These are phyloP conservation scores for Anableps anableps DNA, from an alignment of 2,797 vertebrate genomes.

Conservation along the genomic window DNA sequence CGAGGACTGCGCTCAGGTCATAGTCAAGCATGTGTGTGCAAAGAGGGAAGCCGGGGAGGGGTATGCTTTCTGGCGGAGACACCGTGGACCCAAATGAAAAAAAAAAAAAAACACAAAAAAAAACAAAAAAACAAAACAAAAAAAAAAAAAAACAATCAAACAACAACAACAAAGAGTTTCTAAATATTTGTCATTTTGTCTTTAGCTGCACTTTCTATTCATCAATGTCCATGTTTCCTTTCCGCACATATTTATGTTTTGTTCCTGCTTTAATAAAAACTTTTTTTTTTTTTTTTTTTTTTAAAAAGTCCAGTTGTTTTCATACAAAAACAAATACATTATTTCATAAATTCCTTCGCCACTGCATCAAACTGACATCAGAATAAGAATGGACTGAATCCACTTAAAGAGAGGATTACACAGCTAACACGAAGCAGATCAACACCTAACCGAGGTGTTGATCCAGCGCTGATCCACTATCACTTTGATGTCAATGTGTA, in stretches of 20 bases:
- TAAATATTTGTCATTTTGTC: not conserved
- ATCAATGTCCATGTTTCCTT: not conserved
- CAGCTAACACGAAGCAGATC: constrained; percentile 63
- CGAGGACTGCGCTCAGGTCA: constrained; percentile 87
- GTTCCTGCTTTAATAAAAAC: not conserved
- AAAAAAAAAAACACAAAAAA: not conserved
- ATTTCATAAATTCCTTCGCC: not conserved
- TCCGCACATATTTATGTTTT: not conserved
- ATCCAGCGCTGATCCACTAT: constrained; percentile 59
- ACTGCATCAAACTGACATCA: constrained; percentile 12
- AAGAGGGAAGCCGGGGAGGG: constrained; percentile 64
- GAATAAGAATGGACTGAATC: constrained; percentile 66
- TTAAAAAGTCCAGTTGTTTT: not conserved
- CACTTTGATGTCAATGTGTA: constrained; percentile 77
- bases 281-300: no score
- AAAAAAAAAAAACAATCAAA: no score
- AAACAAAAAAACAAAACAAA: not conserved
- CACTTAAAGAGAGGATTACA: constrained; percentile 74
- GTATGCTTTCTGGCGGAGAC: constrained; percentile 58
- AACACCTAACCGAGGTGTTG: constrained; percentile 65
- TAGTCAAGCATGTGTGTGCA: constrained; percentile 87
- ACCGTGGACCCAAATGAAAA: constrained; percentile 70
- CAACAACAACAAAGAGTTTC: no score
- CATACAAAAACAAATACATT: not conserved
- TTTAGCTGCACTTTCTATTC: not conserved